These are phyloP conservation scores for Gallinago paraguaiae DNA, from an alignment of 2,113 vertebrate species.

Conservation along the genomic window DNA sequence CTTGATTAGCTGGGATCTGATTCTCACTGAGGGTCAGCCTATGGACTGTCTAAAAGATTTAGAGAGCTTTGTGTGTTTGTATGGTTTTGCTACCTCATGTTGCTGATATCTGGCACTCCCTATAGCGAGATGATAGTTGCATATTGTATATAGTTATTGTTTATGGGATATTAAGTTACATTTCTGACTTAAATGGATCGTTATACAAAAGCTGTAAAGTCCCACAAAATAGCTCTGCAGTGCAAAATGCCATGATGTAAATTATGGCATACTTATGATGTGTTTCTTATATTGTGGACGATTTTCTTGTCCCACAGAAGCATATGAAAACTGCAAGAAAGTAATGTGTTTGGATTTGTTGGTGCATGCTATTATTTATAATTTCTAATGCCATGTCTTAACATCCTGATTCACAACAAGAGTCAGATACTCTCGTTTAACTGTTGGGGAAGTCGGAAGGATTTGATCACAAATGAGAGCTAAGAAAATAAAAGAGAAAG, in stretches of 20 bases:
- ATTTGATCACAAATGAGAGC: background rate
- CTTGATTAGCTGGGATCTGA: background rate
- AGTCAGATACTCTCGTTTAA: background rate
- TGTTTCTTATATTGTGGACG: background rate
- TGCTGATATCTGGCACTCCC: background rate
- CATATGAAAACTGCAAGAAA: background rate
- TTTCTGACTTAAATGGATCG: constrained; percentile 14
- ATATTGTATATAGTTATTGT: background rate
- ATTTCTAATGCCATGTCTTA: background rate
- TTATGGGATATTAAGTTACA: background rate
- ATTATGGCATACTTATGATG: background rate
- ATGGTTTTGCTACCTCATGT: background rate
- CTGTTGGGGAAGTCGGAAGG: background rate
- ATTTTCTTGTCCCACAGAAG: background rate
- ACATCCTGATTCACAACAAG: background rate
- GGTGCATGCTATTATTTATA: background rate
- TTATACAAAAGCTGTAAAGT: background rate
- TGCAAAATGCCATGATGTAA: background rate
- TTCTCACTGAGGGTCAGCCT: background rate
- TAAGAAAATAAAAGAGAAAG: background rate
- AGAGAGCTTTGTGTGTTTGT: background rate
- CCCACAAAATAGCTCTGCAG: background rate
- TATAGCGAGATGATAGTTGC: background rate
- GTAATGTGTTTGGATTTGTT: background rate
- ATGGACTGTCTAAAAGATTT: background rate